These are phyloP conservation scores for Falco berigora DNA, from an alignment of 2,797 vertebrate genomes.

Conservation along the genomic window DNA sequence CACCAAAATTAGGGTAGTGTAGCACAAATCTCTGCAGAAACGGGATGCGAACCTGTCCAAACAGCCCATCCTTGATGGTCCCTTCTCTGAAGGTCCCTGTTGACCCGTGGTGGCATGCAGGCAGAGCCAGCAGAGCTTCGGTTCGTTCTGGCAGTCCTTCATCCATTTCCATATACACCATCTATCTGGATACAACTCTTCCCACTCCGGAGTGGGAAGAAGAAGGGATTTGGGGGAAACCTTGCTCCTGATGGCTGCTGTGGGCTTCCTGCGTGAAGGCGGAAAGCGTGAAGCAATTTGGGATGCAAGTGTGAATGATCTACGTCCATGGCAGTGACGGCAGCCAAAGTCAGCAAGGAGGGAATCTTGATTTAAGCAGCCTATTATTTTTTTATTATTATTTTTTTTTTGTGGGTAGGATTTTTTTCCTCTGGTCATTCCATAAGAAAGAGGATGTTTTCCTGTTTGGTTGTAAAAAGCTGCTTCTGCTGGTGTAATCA, in stretches of 20 bases:
- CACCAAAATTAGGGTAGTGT: background rate
- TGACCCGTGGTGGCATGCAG: rapidly evolving
- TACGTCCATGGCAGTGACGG: rapidly evolving
- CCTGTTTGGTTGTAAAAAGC: background rate
- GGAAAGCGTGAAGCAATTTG: background rate
- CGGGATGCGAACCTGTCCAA: background rate
- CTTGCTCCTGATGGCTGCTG: rapidly evolving
- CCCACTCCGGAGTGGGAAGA: background rate
- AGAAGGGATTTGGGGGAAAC: background rate
- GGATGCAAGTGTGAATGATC: background rate
- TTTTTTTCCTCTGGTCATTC: background rate
- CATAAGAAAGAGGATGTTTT: background rate
- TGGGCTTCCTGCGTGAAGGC: background rate
- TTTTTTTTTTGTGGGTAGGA: background rate
- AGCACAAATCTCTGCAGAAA: background rate
- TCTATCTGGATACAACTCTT: background rate
- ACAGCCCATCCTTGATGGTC: background rate
- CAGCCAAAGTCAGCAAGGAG: background rate
- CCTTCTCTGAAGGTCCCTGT: background rate
- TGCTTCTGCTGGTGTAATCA: background rate
- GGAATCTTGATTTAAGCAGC: background rate
- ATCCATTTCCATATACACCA: background rate
- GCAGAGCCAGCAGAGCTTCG: background rate
- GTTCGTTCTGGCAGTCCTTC: rapidly evolving
- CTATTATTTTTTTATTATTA: background rate